A percentile compares a stretch with the other conserved stretches of the same genome.
These are phyloP conservation scores for Solen grandis DNA, from an alignment of 1,140 invertebrate species.

Conservation along the genomic window DNA sequence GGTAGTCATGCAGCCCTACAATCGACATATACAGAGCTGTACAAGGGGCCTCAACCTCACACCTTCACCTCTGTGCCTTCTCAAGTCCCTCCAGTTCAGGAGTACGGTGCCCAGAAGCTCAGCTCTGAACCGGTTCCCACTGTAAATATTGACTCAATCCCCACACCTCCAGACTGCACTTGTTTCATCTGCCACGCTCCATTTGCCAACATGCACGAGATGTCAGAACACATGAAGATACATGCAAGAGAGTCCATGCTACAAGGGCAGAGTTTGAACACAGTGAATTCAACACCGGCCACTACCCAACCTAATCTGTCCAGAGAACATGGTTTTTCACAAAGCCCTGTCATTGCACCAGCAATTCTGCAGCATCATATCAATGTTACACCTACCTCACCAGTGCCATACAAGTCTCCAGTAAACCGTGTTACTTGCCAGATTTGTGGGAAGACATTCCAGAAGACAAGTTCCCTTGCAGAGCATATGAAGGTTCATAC, in stretches of 20 bases:
- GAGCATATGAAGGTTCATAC: constrained; percentile 34
- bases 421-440: background rate
- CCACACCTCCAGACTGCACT: background rate
- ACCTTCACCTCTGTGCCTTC: constrained; percentile 28
- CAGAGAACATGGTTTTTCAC: background rate
- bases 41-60: background rate
- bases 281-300: no score
- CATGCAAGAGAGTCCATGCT: constrained; percentile 26
- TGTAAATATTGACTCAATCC: constrained; percentile 6
- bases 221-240: constrained; percentile 34
- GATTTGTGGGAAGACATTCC: constrained; percentile 17
- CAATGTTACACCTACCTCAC: background rate
- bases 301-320: background rate
- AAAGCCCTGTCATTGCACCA: background rate
- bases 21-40: background rate
- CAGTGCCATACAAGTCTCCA: background rate
- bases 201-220: constrained; percentile 18
- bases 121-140: constrained; percentile 8
- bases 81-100: constrained; percentile 33
- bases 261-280: no score
- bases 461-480: background rate
- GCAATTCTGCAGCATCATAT: background rate
- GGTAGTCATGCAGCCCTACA: background rate
- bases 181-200: constrained; percentile 25
- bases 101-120: constrained; percentile 6